Evolutionary conservation across 2,113 vertebrate species (phyloP), one percentile per base, ranked within the genome.

Genomic region (Phyllostomus discolor): DNA sequence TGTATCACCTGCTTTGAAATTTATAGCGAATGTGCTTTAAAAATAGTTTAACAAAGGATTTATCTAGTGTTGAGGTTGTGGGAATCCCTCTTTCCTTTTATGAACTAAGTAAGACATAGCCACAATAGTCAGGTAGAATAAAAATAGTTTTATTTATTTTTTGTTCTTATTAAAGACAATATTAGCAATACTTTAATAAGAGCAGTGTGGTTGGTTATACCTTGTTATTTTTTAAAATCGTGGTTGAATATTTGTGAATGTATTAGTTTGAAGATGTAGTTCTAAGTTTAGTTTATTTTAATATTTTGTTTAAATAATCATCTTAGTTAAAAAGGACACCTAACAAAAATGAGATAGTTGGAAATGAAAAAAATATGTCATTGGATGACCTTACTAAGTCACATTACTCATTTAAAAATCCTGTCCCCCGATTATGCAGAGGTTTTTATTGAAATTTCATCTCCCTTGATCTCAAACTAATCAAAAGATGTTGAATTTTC

Each of bases 401-500:
- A 83, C 5, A 1, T 46, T 50, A 41, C 2, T 88, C 75, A 41
- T 76, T 93, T 92, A 59, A 66, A 92, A 90, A 95, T 92, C 10
- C 31, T 48, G 0, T n/a, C 52, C 5, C 81, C 24, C 46, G 52
- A 17, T 78, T 83, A 33, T 62, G 12, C 14, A 73, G 14, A 54
- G 5, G 15, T 91, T 91, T 93, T 93, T 50, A 67, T 57, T 96
- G 35, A 59, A 54, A 82, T 33, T 82, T 38, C 20, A 28, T 86
- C 26, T 94, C 59, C 17, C 7, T 82, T 82, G 14, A 57, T 78
- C 48, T 95, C 50, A 88, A 80, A 91, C 26, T 38, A 90, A 86
- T 92, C 26, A 73, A 70, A 96, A 91, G 15, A 38, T 89, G 7
- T 81, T 88, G 10, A 10, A 67, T 94, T 92, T 92, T 87, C 46